Percentiles rank a stretch among this genome's conserved stretches.
These are phyloP conservation scores for Madoqua kirkii DNA, from an alignment of 2,113 vertebrate genomes.

Conservation along the genomic window DNA sequence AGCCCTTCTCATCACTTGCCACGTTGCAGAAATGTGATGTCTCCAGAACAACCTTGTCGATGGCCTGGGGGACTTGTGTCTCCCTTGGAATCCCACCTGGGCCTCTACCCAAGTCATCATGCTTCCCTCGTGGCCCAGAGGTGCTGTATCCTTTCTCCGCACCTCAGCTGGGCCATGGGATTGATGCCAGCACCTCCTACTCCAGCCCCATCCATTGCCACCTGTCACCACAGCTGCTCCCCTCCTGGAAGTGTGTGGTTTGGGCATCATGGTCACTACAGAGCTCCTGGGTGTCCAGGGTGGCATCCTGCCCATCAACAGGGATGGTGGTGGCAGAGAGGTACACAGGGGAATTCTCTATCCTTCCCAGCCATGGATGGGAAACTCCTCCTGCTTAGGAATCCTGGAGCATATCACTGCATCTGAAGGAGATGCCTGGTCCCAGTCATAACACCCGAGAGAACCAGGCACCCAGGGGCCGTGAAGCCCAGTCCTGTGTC, in stretches of 20 bases:
- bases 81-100: background rate
- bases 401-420: fast-evolving
- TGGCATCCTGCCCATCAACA: background rate
- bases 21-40: fast-evolving
- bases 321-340: too few species aligned
- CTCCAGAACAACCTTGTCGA: fast-evolving
- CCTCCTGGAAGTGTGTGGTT: background rate
- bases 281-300: background rate
- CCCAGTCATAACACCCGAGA: fast-evolving
- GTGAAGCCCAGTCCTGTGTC: fast-evolving
- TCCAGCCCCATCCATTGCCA: background rate
- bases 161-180: background rate
- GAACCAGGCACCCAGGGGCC: fast-evolving
- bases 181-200: background rate
- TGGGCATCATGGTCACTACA: background rate
- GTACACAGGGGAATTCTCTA: fast-evolving
- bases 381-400: background rate
- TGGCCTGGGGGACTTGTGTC: background rate
- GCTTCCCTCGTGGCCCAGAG: background rate
- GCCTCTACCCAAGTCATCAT: background rate
- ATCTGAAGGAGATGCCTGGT: background rate
- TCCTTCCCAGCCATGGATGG: fast-evolving
- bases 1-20: background rate
- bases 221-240: background rate
- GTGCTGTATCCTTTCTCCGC: background rate